Percentiles rank a stretch among this genome's conserved stretches.
phyloP scores from a whole-genome alignment of 2,797 vertebrate genomes.

The Varecia variegata region DNA sequence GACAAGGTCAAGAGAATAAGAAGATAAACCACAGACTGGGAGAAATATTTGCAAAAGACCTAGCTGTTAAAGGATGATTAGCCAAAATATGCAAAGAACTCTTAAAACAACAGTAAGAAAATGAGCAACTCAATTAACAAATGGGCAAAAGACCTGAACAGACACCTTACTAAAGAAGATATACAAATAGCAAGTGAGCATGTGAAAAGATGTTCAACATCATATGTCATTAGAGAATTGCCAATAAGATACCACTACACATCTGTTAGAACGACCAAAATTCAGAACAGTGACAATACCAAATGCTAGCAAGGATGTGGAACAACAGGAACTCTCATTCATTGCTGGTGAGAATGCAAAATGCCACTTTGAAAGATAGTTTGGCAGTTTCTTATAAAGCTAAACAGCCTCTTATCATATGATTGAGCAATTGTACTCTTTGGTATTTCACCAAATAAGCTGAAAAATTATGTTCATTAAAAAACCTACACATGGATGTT shows the following conservation, averaged over 20 bases:
- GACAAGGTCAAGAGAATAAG: neutral
- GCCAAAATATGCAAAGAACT: neutral
- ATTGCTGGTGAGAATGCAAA: neutral
- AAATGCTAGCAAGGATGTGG: neutral
- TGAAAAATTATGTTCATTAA: neutral
- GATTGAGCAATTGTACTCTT: neutral
- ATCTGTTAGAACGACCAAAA: neutral
- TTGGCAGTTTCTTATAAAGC: neutral
- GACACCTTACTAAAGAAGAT: neutral
- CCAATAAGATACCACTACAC: neutral
- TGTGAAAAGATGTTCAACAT: neutral
- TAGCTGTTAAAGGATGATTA: neutral
- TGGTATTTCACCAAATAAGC: neutral
- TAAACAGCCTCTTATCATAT: neutral
- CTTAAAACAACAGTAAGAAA: neutral
- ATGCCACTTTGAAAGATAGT: neutral
- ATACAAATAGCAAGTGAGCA: neutral
- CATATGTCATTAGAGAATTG: neutral
- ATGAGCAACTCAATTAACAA: neutral
- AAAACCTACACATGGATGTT: neutral
- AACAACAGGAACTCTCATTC: neutral
- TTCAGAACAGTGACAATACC: neutral
- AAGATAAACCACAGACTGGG: neutral
- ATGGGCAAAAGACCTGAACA: neutral
- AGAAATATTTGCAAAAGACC: neutral